Percentiles rank a stretch among this genome's conserved stretches.
These are phyloP conservation scores for Thalassarche chlororhynchos DNA, from an alignment of 2,113 vertebrate genomes.

Conservation along the genomic window DNA sequence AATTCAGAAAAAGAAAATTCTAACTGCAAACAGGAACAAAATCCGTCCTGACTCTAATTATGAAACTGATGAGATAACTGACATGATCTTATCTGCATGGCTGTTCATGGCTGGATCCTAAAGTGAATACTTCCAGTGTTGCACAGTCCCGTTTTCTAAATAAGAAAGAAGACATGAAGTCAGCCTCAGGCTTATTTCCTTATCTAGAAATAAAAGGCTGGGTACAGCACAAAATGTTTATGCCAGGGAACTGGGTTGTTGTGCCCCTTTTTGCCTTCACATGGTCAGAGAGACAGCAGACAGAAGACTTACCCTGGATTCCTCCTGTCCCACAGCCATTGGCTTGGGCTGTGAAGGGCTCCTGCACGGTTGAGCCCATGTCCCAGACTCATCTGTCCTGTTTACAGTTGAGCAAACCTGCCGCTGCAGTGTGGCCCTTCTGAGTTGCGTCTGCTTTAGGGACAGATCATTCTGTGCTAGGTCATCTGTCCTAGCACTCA, in stretches of 20 bases:
- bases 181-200: neutral
- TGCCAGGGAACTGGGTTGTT: neutral
- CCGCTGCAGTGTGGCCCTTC: neutral
- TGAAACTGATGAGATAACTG: neutral
- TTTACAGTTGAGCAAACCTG: neutral
- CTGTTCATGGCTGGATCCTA: neutral
- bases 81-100: neutral
- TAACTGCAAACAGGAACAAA: neutral
- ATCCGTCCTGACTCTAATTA: neutral
- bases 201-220: neutral
- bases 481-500: neutral
- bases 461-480: no score
- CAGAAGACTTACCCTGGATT: neutral
- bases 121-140: neutral
- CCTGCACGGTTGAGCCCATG: neutral
- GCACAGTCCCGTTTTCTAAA: neutral
- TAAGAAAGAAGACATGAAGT: neutral
- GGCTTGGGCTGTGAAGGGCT: neutral
- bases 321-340: neutral
- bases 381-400: neutral
- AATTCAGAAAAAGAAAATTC: neutral
- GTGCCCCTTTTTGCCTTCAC: rapidly evolving
- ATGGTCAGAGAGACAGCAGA: neutral
- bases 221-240: neutral
- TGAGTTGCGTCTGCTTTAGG: neutral